Evolutionary conservation across 2,888 invertebrate species (phyloP), one percentile per base, ranked within the genome.

Genomic region (Dasysyrphus tricinctus): DNA sequence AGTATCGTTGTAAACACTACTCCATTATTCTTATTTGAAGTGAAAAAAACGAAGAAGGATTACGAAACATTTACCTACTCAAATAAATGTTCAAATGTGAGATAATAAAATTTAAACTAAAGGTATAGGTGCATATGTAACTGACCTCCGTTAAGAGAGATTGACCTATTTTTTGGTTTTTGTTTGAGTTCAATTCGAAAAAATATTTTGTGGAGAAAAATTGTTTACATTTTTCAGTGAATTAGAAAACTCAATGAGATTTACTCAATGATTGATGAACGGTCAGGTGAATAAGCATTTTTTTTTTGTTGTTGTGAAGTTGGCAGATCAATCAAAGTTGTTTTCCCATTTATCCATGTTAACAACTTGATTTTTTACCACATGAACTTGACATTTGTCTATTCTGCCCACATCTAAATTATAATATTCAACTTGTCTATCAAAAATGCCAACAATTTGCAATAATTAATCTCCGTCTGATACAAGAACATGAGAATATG

Each of bases 141-240:
- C 83, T 84, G 76, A 84, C 84, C 84, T 80, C 57, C 67, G 44
- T 37, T 75, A 42, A 32, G 5, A 37, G 69, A 57, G 65, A 75
- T 72, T 84, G 80, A 51, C 83, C 83, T 24, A 67, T 6, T 80
- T 80, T 78, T 44, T 12, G 2, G 1, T 16, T 54, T 65, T 65
- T 63, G 42, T 44, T 14, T 29, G 3, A 29, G 8, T 37, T 37
- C 4, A 29, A 24, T 9, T 24, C 8, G 24, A 24, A 32, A 44
- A 11, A 44, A n/a, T 44, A 44, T 63, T 42, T 16, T 63, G 5
- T 42, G 11, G 14, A 0, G 19, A 16, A 29, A 12, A 34, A 37
- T 12, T 75, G 80, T 75, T 75, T 70, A 80, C 74, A 59, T 19
- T 14, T 16, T 16, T 24, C n/a, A 42, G 29, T 34, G 16, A 42